These are phyloP conservation scores for Tiaroga cobitis DNA, from an alignment of 2,797 vertebrate genomes.

Conservation along the genomic window DNA sequence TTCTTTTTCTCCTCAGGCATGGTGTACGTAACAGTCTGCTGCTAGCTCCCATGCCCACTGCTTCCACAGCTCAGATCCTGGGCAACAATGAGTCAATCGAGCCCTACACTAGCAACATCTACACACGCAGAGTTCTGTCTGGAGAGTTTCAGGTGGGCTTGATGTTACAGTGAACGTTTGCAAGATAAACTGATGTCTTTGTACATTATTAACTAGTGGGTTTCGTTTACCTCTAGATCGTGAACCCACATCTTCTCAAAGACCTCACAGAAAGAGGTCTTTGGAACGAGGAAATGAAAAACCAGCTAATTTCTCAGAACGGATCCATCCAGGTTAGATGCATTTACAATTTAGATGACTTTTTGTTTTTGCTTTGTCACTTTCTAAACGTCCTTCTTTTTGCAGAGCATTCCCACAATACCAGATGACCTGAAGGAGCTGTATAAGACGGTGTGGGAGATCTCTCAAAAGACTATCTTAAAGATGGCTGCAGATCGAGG, in stretches of 20 bases:
- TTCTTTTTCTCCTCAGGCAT: slow-evolving; percentile 69
- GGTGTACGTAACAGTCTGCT: slow-evolving; percentile 96
- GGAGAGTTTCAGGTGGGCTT: slow-evolving; percentile 93
- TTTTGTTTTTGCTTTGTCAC: background rate
- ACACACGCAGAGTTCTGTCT: slow-evolving; percentile 94
- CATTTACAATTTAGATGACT: background rate
- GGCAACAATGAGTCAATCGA: slow-evolving; percentile 99
- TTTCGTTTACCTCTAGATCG: slow-evolving; percentile 77
- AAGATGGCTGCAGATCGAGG: slow-evolving; percentile 97
- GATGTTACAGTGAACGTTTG: background rate
- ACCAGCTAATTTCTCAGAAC: slow-evolving; percentile 91
- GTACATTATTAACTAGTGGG: background rate
- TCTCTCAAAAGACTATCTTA: slow-evolving; percentile 93
- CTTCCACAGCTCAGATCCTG: slow-evolving; percentile 97
- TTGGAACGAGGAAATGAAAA: slow-evolving; percentile 98
- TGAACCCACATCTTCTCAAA: slow-evolving; percentile 95
- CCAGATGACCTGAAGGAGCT: slow-evolving; percentile 90
- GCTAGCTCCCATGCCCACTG: slow-evolving; percentile 95
- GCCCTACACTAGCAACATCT: slow-evolving; percentile 98
- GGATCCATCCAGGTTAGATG: slow-evolving; percentile 92
- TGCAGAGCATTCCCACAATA: slow-evolving; percentile 85
- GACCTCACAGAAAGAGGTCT: slow-evolving; percentile 93
- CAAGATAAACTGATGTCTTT: background rate
- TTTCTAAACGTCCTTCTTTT: background rate
- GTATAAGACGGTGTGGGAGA: slow-evolving; percentile 99